phyloP scores from a whole-genome alignment of 2,113 vertebrate genomes.

The Sisor rabdophorus region DNA sequence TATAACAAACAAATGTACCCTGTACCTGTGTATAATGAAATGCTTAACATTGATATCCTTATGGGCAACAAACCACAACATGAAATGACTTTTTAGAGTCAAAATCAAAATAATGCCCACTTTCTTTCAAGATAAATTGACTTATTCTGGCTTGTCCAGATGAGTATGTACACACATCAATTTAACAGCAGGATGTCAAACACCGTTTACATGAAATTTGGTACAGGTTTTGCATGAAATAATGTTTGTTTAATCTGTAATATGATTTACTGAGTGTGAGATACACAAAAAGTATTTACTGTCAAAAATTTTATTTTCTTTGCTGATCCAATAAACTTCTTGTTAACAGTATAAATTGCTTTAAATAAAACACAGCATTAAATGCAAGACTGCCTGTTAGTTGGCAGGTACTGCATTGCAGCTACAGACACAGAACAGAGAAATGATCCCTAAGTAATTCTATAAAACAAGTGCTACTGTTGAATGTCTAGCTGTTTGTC shows the following conservation, averaged over 20 bases:
- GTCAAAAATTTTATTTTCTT: background rate
- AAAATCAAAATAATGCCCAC: slow-evolving; percentile 11
- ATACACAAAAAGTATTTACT: slow-evolving; percentile 17
- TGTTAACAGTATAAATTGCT: slow-evolving; percentile 21
- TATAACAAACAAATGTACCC: too few species aligned
- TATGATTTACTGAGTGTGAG: slow-evolving; percentile 4
- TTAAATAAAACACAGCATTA: slow-evolving; percentile 9
- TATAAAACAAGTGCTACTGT: background rate
- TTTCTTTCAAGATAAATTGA: slow-evolving; percentile 12
- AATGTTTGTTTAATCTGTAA: slow-evolving; percentile 12
- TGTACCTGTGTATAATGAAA: slow-evolving; percentile 28
- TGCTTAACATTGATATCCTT: slow-evolving; percentile 42
- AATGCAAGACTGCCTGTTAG: background rate
- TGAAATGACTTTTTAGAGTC: slow-evolving; percentile 20
- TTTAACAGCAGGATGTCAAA: slow-evolving; percentile 15
- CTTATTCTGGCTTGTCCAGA: background rate
- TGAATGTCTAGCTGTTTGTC: background rate
- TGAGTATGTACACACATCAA: slow-evolving; percentile 4
- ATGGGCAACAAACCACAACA: slow-evolving; percentile 21
- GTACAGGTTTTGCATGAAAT: background rate
- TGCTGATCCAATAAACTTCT: slow-evolving; percentile 23
- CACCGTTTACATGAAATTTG: background rate
- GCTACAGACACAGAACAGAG: too few species aligned
- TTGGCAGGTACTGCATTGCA: slow-evolving; percentile 28
- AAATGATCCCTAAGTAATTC: slow-evolving; percentile 1